Conservation (phyloP, 2,113 vertebrate genomes). For the Otocyon megalotis region DNA sequence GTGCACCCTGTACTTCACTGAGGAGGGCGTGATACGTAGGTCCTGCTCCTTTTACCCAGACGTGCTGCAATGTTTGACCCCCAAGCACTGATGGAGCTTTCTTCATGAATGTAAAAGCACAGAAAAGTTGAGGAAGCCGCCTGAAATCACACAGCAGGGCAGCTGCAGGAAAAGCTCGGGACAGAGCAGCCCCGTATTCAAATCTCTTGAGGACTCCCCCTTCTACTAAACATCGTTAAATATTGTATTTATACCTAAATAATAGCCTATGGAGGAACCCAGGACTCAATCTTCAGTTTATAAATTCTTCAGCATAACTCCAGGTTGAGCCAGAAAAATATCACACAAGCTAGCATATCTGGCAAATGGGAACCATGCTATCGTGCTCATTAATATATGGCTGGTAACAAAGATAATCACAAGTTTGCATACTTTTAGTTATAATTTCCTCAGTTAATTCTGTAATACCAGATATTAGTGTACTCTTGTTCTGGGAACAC, state of each 20-base stretch:
- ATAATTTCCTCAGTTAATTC: not conserved
- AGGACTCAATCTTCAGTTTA: conserved; percentile 20
- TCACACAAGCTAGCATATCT: not conserved
- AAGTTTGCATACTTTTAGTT: conserved; percentile 8
- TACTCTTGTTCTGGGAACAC: conserved; percentile 1
- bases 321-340: not conserved
- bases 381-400: not conserved
- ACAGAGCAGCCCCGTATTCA: not conserved
- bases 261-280: not conserved
- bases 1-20: not conserved
- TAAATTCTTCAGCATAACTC: conserved; percentile 17
- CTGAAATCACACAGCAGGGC: not conserved
- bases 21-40: not conserved
- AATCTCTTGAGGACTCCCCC: not conserved
- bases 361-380: not conserved
- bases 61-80: not conserved
- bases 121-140: not conserved
- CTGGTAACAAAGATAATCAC: conserved; percentile 25
- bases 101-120: not conserved
- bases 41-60: not conserved
- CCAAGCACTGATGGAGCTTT: not conserved
- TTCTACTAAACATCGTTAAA: not conserved
- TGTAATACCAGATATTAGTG: not conserved
- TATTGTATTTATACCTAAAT: conserved; percentile 11
- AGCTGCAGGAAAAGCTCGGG: not conserved